phyloP scores from a whole-genome alignment of 2,113 vertebrate species.

The Zapornia atra region DNA sequence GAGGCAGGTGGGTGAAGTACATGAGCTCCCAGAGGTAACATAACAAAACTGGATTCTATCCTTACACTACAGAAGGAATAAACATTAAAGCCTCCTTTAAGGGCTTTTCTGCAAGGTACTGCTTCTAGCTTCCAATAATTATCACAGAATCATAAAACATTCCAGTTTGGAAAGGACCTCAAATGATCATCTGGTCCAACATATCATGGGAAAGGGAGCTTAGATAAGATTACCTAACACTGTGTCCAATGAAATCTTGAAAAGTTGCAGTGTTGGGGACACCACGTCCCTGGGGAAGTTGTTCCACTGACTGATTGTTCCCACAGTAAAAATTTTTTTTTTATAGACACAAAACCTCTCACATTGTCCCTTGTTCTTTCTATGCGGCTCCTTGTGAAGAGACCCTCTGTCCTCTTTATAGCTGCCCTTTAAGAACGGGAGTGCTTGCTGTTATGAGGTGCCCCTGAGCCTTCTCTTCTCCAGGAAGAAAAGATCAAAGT shows the following conservation, averaged over 20 bases:
- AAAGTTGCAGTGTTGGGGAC: neutral
- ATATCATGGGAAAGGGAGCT: neutral
- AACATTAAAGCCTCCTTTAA: neutral
- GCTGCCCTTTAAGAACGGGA: neutral
- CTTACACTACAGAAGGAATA: neutral
- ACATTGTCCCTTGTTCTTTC: neutral
- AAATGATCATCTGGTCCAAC: neutral
- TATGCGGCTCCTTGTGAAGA: neutral
- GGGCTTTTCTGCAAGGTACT: neutral
- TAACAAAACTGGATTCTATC: neutral
- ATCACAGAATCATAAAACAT: neutral
- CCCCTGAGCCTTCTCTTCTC: neutral
- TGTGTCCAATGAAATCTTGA: neutral
- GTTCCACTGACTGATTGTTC: neutral
- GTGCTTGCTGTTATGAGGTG: neutral
- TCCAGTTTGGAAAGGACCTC: neutral
- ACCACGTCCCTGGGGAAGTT: neutral
- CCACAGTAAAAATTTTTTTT: neutral
- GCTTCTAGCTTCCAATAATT: neutral
- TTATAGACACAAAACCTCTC: neutral
- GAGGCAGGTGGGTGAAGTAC: neutral
- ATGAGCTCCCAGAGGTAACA: neutral
- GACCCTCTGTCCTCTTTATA: neutral
- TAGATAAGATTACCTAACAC: neutral
- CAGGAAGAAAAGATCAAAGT: neutral